phyloP scores from a whole-genome alignment of 1,140 invertebrate species.

The Notospermus geniculatus region DNA sequence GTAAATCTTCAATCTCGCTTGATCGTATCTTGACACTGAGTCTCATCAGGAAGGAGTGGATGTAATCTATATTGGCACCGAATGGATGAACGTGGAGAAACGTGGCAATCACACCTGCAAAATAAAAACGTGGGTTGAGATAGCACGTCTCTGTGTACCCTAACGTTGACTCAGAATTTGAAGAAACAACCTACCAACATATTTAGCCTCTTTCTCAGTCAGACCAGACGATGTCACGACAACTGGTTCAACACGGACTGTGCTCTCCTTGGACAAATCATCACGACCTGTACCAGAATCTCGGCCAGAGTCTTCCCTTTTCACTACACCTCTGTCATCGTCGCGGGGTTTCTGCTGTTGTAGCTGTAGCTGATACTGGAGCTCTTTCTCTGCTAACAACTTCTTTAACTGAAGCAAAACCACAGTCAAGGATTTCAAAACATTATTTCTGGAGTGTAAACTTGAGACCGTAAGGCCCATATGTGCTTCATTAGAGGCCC shows the following conservation, averaged over 20 bases:
- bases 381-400: too few species aligned
- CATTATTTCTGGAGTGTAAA: too few species aligned
- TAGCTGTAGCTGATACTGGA: too few species aligned
- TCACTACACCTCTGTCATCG: slow-evolving; percentile 5
- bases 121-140: too few species aligned
- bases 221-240: slow-evolving; percentile 41
- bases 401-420: too few species aligned
- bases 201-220: slow-evolving; percentile 54
- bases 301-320: background rate
- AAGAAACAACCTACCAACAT: slow-evolving; percentile 49
- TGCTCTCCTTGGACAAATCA: background rate
- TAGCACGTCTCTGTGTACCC: too few species aligned
- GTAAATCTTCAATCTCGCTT: slow-evolving; percentile 71
- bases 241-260: slow-evolving; percentile 20
- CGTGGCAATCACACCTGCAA: slow-evolving; percentile 73
- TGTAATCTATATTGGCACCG: slow-evolving; percentile 78
- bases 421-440: too few species aligned
- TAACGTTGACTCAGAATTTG: too few species aligned
- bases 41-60: slow-evolving; percentile 80
- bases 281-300: background rate
- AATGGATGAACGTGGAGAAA: slow-evolving; percentile 86
- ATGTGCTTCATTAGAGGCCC: too few species aligned
- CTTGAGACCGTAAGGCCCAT: too few species aligned
- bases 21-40: slow-evolving; percentile 65
- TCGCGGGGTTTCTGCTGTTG: background rate